A percentile compares a stretch with the other conserved stretches of the same genome.
phyloP scores from a whole-genome alignment of 2,113 vertebrate genomes.

The Dunckerocampus dactyliophorus region DNA sequence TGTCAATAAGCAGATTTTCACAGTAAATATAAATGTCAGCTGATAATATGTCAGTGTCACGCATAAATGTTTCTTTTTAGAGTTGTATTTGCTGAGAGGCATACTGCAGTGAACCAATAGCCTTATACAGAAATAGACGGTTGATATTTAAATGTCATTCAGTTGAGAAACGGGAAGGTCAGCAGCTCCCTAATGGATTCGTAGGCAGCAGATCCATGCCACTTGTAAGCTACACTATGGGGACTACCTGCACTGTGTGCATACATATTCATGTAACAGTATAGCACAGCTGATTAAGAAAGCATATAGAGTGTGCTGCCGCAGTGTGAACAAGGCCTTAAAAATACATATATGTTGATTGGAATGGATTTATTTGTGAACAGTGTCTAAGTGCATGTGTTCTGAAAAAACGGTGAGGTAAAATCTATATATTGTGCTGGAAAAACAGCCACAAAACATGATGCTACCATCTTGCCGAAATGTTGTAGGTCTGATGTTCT shows the following conservation, averaged over 20 bases:
- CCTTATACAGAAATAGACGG: slow-evolving; percentile 41
- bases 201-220: too few species aligned
- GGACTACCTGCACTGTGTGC: background rate
- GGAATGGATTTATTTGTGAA: background rate
- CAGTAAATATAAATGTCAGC: background rate
- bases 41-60: background rate
- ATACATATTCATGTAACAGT: background rate
- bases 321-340: too few species aligned
- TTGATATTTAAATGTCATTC: slow-evolving; percentile 49
- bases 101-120: background rate
- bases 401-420: too few species aligned
- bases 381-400: too few species aligned
- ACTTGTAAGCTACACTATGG: background rate
- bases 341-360: background rate
- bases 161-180: slow-evolving; percentile 49
- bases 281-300: too few species aligned
- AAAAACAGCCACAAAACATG: too few species aligned
- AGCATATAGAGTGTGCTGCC: too few species aligned
- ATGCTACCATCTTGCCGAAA: too few species aligned
- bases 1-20: background rate
- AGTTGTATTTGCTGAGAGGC: background rate
- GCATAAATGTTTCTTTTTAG: background rate
- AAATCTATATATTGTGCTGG: too few species aligned
- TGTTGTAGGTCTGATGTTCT: too few species aligned
- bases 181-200: background rate